Evolutionary conservation across 23 tunicate genomes (phyloP), one percentile per base, ranked within the genome.

Genomic region (Botrylloides violaceus): DNA sequence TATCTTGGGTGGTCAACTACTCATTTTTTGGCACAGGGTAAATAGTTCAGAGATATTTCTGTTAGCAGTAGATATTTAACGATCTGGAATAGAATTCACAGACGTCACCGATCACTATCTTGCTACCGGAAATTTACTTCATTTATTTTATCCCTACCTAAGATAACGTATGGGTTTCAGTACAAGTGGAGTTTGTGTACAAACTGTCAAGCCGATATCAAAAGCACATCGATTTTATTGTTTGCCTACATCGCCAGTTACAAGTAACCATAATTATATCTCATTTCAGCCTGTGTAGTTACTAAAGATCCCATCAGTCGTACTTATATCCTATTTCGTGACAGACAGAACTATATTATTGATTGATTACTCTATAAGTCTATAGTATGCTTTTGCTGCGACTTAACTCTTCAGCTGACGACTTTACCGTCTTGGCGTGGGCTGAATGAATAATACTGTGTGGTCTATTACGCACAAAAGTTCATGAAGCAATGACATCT

Each of bases 1-100:
- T 68, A 43, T 56, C 36, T 43, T 68, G 74, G 74, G 74, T 68
- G 74, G 74, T 68, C 74, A 43, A 68, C 36, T 37, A 68, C 74
- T 68, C 74, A 58, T 25, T 5, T 43, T 43, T 20, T n/a, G 58
- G 47, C 56, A 68, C 36, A 43, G 37, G 74, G 74, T 68, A 68
- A 68, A 68, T 68, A 68, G 74, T 68, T 68, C 74, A 68, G 29
- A 7, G 35, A 63, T 34, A 15, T 7, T 7, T 43, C 15, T 43
- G 53, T 43, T 43, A 43, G 53, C 53, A 43, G 15, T 7, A 43
- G 53, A 43, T 15, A 43, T 43, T 43, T 43, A 43, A 43, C 53
- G 53, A 43, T 9, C 53, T 9, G 15, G 15, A 7, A 15, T 43
- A 7, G 53, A 15, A 43, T 7, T 15, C 53, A 15, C 53, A 9